Base-by-base conservation (phyloP, 2,888 invertebrate genomes). In the Podotricha telesiphe region DNA sequence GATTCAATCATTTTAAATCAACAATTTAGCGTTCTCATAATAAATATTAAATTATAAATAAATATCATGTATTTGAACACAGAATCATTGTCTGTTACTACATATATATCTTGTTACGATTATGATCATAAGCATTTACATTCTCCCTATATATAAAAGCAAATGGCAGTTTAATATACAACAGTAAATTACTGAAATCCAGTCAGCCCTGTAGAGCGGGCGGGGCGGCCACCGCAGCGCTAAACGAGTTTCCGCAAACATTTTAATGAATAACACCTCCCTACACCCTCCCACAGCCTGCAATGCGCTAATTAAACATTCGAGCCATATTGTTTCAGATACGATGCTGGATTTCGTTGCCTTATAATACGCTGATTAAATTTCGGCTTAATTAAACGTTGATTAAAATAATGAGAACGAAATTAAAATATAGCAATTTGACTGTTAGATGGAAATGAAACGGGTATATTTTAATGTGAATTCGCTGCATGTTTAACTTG, bases 181-280 rank as follows among this genome's bases (percentile, higher is more conserved):
- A 67, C 59, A 66, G 68, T 73, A 70, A 72, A 69, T 72, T 68
- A 70, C 61, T 70, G 62, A 58, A 67, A 69, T 56, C 59, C 67
- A 71, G 71, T 73, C 78, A 77, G 70, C 79, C 53, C 68, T 56
- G 76, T 72, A 72, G 75, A 80, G 74, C 75, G 76, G 80, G 77
- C 77, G 82, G 80, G 79, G 82, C 85, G 86, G 86, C 89, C 86
- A 84, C 91, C 90, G 86, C 91, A 87, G 83, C 83, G 86, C 88
- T 93, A 93, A 93, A 91, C 89, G 92, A 91, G 92, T 92, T 92
- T 91, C 91, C 89, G 86, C 91, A 91, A 92, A 90, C 93, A 91
- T 92, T 92, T 91, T 91, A 93, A 92, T 93, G 91, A 93, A 92
- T 91, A 92, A 90, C 89, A 89, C 92, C 89, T 84, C 86, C 87